Evolutionary conservation across 1,140 invertebrate genomes (phyloP).

Genomic region (Anastatus disparis): DNA sequence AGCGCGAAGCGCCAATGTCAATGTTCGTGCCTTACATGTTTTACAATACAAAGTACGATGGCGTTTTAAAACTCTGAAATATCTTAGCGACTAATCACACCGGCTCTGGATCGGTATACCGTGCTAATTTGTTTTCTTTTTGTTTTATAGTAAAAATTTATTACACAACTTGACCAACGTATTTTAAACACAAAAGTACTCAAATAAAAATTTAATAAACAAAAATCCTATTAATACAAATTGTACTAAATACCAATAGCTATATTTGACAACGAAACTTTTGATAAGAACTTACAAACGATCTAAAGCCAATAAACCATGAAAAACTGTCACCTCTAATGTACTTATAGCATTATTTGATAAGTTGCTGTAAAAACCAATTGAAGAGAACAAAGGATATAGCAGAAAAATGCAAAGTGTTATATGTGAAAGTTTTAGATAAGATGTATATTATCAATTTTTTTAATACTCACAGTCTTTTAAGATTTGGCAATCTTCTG

Average conservation of each 20-base stretch:
- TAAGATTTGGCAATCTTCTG: slow-evolving; percentile 74
- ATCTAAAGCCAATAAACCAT: slow-evolving; percentile 73
- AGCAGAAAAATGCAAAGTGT: slow-evolving; percentile 44
- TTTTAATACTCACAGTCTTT: slow-evolving; percentile 68
- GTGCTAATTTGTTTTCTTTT: no score
- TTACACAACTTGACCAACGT: not conserved
- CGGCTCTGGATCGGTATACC: no score
- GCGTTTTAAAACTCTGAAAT: no score
- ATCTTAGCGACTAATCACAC: no score
- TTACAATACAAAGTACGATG: no score
- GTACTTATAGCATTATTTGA: slow-evolving; percentile 77
- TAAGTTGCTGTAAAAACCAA: slow-evolving; percentile 58
- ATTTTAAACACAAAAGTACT: not conserved
- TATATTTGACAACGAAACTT: slow-evolving; percentile 12
- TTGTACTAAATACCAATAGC: slow-evolving; percentile 8
- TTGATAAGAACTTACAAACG: slow-evolving; percentile 73
- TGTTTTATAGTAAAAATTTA: no score
- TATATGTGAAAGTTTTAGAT: slow-evolving; percentile 13
- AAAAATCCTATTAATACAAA: slow-evolving; percentile 18
- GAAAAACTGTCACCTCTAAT: slow-evolving; percentile 75
- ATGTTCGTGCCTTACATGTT: no score
- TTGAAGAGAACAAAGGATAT: slow-evolving; percentile 53
- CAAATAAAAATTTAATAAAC: not conserved
- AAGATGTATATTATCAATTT: slow-evolving; percentile 38
- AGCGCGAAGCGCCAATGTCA: no score